Evolutionary conservation across 2,888 invertebrate genomes (phyloP), one percentile per base, ranked within the genome.

Genomic region (Pristionchus maxplancki): DNA sequence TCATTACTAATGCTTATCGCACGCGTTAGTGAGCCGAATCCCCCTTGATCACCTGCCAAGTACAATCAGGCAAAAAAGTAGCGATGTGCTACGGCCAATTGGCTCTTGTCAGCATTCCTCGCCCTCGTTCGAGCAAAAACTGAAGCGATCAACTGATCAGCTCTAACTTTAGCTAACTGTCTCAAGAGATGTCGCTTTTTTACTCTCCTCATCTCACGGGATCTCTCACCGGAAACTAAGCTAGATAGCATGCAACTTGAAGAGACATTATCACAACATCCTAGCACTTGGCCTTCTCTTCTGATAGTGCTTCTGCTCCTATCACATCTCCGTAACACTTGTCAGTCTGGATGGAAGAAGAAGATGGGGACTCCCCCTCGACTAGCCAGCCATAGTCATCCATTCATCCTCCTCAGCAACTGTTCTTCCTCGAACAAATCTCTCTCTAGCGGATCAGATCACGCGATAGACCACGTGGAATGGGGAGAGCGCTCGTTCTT

Each of bases 371-470:
- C 58, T 71, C 71, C 20, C 34, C 20, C 24, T 20, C 37, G 71
- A 71, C 71, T 71, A 71, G 71, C 71, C 71, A 71, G 71, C 71
- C 71, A 37, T 8, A 71, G 34, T 71, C 71, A 71, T 71, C 34
- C 67, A 67, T 67, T 67, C 67, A 50, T 50, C 13, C 28, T 67
- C 67, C 31, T 5, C 44, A 58, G 58, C 71, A 71, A 71, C 71
- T 71, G 71, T 71, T 71, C 71, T 34, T 67, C 67, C 17, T 28
- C 71, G 58, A 58, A 58, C 58, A 58, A 58, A 58, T 58, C 58
- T 3, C 20, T 50, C 50, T n/a, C 13, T 15, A 13, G 20, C 58
- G 24, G 58, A n/a, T 58, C 58, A 58, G 58, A 58, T 24, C 24
- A n/a, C 24, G 58, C 24, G 58, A 58, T 24, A 58, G 58, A 58